Evolutionary conservation across 30 jellyfish, hydroid and myxozoan genomes (phyloP), one percentile per base, ranked within the genome.

Genomic region (Haliclystus octoradiatus): DNA sequence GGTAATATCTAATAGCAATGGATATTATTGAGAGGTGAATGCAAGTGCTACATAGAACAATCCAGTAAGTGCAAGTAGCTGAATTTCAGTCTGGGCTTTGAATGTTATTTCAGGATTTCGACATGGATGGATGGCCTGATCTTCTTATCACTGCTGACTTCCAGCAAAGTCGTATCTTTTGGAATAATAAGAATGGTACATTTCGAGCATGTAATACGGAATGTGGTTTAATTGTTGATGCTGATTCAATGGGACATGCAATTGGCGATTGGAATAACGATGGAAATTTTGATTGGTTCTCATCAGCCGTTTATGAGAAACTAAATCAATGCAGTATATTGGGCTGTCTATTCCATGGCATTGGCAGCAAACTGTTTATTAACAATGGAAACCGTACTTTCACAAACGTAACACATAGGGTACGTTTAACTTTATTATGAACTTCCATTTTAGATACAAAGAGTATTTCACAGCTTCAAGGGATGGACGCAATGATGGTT

Each of bases 221-320:
- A 1, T 80, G 97, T 75, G 97, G 94, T 0, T 72, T 76, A 14
- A 74, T 31, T 14, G 97, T 72, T 26, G 74, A 72, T 65, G 75
- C 77, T 93, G 92, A 88, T 53, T 94, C 94, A 0, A 88, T 88
- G 97, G 97, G 97, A 22, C 93, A 79, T 65, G 83, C 97, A n/a
- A 75, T 79, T 31, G 97, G 93, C 25, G 97, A 88, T 50, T 47
- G 72, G 71, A 88, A 88, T 71, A 88, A 70, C 33, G 97, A 88
- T 66, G 97, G 94, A 1, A 31, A 74, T 49, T 26, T 79, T 57
- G 97, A 88, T 53, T 72, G 87, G 88, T 79, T 88, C 63, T 52
- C 86, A 9, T 60, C 88, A 12, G 97, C 89, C 23, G 68, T 75
- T 3, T 69, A 35, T 60, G 85, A 73, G 53, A 72, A 82, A 33